Percentiles rank a stretch among this genome's conserved stretches.
phyloP scores from a whole-genome alignment of 1,140 invertebrate species.

The Apis laboriosa region DNA sequence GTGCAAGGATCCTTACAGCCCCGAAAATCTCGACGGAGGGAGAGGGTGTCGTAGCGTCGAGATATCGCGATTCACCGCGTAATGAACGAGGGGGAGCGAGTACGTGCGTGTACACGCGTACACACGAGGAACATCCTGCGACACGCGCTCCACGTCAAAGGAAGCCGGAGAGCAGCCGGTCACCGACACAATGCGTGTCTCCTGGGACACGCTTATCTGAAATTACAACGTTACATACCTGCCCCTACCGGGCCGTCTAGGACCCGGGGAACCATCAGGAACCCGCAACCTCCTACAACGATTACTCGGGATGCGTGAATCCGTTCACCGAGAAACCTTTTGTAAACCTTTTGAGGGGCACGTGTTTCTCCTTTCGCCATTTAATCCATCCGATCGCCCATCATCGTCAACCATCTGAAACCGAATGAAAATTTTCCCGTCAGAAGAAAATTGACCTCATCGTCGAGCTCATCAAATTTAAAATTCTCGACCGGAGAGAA shows the following conservation, averaged over 20 bases:
- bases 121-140: slow-evolving; percentile 53
- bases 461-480: neutral
- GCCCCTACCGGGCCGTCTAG: slow-evolving; percentile 14
- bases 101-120: slow-evolving; percentile 17
- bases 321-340: slow-evolving; percentile 3
- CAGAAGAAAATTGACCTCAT: neutral
- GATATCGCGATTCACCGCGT: slow-evolving; percentile 65
- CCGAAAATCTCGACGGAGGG: slow-evolving; percentile 41
- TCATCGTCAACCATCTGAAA: no score
- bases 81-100: slow-evolving; percentile 61
- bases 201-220: slow-evolving; percentile 78
- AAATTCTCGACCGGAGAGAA: neutral
- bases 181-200: slow-evolving; percentile 78
- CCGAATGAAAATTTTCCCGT: neutral
- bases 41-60: slow-evolving; percentile 49
- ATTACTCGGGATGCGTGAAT: slow-evolving; percentile 24
- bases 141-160: slow-evolving; percentile 52
- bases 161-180: slow-evolving; percentile 60
- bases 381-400: neutral
- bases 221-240: slow-evolving; percentile 75
- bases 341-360: neutral
- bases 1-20: slow-evolving; percentile 48
- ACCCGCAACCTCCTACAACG: slow-evolving; percentile 34
- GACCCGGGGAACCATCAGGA: slow-evolving; percentile 55
- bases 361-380: neutral